A percentile compares a stretch with the other conserved stretches of the same genome.
These are phyloP conservation scores for Dilophus febrilis DNA, from an alignment of 2,888 invertebrate genomes.

Conservation along the genomic window DNA sequence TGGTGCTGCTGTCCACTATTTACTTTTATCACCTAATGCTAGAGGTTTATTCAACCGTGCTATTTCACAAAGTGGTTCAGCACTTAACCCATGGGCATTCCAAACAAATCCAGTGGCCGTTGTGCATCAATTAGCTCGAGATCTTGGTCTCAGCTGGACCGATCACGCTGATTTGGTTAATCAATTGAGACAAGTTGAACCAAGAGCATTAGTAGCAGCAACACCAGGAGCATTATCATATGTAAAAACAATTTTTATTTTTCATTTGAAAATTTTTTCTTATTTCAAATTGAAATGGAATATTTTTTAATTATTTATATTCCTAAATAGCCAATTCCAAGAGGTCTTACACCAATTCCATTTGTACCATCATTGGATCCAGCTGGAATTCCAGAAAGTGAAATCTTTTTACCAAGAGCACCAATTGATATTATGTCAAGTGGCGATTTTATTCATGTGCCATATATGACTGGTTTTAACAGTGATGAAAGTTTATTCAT, in stretches of 20 bases:
- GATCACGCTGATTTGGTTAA: conserved; percentile 17
- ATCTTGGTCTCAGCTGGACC: conserved; percentile 41
- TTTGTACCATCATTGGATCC: conserved; percentile 9
- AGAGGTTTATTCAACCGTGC: conserved; percentile 41
- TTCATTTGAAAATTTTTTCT: not conserved
- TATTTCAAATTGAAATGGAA: no score
- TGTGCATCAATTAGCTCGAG: conserved; percentile 36
- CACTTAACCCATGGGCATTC: conserved; percentile 40
- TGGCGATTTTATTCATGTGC: conserved; percentile 9
- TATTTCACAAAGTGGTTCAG: conserved; percentile 48
- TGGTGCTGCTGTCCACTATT: conserved; percentile 8
- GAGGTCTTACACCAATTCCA: conserved; percentile 6
- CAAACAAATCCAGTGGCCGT: conserved; percentile 39
- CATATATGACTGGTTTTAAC: conserved; percentile 10
- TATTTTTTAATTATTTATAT: not conserved
- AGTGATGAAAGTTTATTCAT: conserved; percentile 7
- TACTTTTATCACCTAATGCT: conserved; percentile 8
- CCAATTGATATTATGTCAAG: conserved; percentile 7
- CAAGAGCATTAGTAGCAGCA: not conserved
- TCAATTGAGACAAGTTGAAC: conserved; percentile 2
- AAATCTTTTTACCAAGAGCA: conserved; percentile 5
- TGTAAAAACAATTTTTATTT: not conserved
- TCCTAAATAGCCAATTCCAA: conserved; percentile 2
- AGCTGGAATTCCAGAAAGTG: conserved; percentile 1
- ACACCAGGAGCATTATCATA: conserved; percentile 1